A percentile compares a stretch with the other conserved stretches of the same genome.
Conservation (phyloP, 2,113 vertebrate species). For the Phalacrocorax carbo region DNA sequence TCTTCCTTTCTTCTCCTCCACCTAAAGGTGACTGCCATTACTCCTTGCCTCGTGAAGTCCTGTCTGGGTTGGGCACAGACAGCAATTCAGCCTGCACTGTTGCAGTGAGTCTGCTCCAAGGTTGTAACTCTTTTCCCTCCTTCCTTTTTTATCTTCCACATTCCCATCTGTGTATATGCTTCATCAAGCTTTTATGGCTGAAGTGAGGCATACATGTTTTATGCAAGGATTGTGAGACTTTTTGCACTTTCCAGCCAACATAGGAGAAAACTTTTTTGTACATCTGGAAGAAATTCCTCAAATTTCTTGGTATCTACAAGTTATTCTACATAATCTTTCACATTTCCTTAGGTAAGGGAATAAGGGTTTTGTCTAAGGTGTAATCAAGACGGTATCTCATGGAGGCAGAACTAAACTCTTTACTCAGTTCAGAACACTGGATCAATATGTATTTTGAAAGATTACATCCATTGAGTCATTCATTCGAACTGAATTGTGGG, state of each 20-base stretch:
- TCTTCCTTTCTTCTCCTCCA: neutral
- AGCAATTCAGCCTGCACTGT: neutral
- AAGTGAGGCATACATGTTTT: neutral
- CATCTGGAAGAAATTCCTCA: neutral
- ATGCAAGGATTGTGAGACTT: neutral
- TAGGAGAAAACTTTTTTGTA: neutral
- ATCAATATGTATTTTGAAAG: neutral
- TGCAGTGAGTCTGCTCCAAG: neutral
- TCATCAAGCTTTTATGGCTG: neutral
- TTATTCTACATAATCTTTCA: neutral
- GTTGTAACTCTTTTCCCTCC: neutral
- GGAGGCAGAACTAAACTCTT: neutral
- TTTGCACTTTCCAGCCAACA: neutral
- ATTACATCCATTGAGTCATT: neutral
- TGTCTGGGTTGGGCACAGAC: neutral
- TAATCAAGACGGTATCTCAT: neutral
- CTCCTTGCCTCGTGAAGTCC: neutral
- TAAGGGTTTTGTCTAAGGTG: neutral
- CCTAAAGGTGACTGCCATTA: neutral
- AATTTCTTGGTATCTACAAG: neutral
- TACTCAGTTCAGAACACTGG: neutral
- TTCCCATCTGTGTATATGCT: neutral
- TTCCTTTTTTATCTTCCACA: neutral
- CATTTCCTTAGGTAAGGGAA: neutral
- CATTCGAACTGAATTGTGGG: neutral